Evolutionary conservation across 2,888 invertebrate genomes (phyloP), one percentile per base, ranked within the genome.

Genomic region (Glaucopsyche alexis): DNA sequence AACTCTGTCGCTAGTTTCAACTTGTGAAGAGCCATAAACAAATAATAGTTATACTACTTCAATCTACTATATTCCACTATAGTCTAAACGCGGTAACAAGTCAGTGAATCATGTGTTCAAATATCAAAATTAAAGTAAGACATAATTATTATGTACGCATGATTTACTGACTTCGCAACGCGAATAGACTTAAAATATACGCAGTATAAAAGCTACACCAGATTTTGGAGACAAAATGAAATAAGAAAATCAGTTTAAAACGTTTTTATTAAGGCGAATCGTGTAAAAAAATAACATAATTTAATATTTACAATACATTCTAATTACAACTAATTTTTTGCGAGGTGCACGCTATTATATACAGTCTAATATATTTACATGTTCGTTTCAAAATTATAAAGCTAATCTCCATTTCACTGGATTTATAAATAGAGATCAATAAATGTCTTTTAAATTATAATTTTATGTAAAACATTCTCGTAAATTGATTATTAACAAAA

Each of bases 301-400:
- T 67, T 72, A 42, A 72, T 74, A 74, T 74, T 71, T 74, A 74
- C 72, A 72, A 71, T 70, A 47, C 14, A 72, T 74, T 70, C 13
- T 47, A 64, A 42, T 42, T 72, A 52, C 40, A 52, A 60, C 52
- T 74, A 66, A 55, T 69, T 67, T 74, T 73, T 60, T 74, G 74
- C 74, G 74, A 74, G 74, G 73, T 74, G 72, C 50, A 66, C 72
- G 72, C 60, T 73, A 72, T 47, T 72, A 75, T 67, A 67, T 71
- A 71, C 67, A 74, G 65, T 52, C 38, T 52, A 40, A 47, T 67
- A 74, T 60, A 49, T 60, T 55, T 50, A 65, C 77, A 73, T 77
- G 52, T 82, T 78, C 78, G 74, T 67, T 69, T 49, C 49, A 49
- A 49, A 69, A 69, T 69, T 49, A 45, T 69, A 69, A 69, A 69